Conservation (phyloP, 1,140 invertebrate species). For the Cydia fagiglandana region DNA sequence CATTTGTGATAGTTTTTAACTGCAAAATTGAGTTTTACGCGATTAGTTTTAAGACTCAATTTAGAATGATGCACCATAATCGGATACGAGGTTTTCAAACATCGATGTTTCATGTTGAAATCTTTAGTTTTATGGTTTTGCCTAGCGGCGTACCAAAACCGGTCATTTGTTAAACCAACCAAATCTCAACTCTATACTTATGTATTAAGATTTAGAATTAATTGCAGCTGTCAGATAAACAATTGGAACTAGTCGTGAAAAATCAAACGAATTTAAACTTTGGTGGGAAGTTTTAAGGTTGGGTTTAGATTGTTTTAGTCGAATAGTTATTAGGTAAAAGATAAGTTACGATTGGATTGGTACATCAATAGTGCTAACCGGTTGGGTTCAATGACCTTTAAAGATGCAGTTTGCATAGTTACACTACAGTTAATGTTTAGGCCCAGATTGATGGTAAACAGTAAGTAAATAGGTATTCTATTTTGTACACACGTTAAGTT, state of each 20-base stretch:
- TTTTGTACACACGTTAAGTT: too few species aligned
- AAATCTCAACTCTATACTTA: background rate
- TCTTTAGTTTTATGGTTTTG: background rate
- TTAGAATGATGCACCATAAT: background rate
- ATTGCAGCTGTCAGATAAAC: background rate
- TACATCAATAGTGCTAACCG: constrained; percentile 12
- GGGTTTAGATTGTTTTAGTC: background rate
- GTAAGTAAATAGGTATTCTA: too few species aligned
- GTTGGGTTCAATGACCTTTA: background rate
- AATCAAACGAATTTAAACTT: background rate
- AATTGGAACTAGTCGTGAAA: background rate
- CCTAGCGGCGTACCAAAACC: background rate
- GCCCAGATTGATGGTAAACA: background rate
- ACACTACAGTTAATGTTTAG: constrained; percentile 12
- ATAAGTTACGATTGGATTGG: background rate
- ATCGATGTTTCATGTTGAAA: constrained; percentile 1
- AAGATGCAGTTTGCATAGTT: constrained; percentile 15
- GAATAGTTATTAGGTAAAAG: constrained; percentile 7
- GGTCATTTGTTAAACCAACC: background rate
- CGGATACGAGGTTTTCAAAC: background rate
- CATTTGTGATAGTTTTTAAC: background rate
- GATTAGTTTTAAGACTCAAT: background rate
- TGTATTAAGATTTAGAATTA: background rate
- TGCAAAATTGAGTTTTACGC: background rate
- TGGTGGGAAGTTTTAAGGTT: background rate